Conservation (phyloP, 1,140 invertebrate genomes). For the Ptiloglossa arizonensis region DNA sequence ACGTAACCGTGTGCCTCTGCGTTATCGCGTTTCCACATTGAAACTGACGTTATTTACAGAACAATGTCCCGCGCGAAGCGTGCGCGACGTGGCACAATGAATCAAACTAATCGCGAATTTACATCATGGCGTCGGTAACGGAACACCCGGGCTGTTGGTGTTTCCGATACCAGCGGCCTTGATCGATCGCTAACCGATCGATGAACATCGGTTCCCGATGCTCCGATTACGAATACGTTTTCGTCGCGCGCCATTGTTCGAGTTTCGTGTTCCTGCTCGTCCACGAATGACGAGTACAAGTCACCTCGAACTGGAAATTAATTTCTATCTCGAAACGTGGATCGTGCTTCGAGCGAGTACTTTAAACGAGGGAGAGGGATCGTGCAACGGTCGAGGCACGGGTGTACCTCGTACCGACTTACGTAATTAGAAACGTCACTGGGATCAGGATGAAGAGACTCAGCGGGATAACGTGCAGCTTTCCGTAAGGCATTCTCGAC, state of each 20-base stretch:
- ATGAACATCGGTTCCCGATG: background rate
- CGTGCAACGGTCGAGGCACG: too few relatives aligned
- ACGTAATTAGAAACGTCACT: constrained; percentile 81
- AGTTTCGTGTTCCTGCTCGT: background rate
- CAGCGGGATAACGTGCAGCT: constrained; percentile 79
- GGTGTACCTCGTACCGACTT: constrained; percentile 61
- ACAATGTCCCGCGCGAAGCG: background rate
- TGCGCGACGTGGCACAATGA: constrained; percentile 1
- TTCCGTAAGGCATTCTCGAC: constrained; percentile 69
- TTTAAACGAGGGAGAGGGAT: too few relatives aligned
- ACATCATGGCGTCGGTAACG: constrained; percentile 3
- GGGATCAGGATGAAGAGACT: constrained; percentile 80
- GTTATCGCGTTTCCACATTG: background rate
- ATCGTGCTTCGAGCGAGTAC: too few relatives aligned
- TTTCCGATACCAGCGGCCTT: constrained; percentile 35
- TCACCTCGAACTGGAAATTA: background rate
- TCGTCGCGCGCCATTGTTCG: background rate
- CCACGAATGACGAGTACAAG: background rate
- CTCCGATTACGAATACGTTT: constrained; percentile 1
- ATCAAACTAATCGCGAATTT: constrained; percentile 27
- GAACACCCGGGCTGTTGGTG: background rate
- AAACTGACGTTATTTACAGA: constrained; percentile 22
- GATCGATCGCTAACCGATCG: background rate
- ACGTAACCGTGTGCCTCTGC: too few relatives aligned
- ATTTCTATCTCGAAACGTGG: too few relatives aligned